A percentile compares a stretch with the other conserved stretches of the same genome.
These are phyloP conservation scores for Pristionchus mayeri DNA, from an alignment of 2,888 invertebrate species.

Conservation along the genomic window DNA sequence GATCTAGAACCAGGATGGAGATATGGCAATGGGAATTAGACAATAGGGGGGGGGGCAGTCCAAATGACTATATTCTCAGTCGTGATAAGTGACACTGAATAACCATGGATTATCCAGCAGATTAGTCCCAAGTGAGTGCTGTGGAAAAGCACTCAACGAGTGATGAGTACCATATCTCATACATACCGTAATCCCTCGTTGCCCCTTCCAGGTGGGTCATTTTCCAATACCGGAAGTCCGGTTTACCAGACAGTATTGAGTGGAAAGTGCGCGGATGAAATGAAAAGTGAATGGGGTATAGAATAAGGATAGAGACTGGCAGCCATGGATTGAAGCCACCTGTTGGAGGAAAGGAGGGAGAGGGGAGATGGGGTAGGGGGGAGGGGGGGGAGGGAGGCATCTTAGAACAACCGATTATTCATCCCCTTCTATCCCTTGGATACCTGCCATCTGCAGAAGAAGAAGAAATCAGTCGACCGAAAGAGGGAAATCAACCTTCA, in stretches of 20 bases:
- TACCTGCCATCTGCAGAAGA: conserved; percentile 5
- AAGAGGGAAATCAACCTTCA: not conserved
- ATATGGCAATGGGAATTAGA: not conserved
- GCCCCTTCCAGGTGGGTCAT: not conserved
- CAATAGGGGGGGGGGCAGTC: not conserved
- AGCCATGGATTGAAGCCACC: not conserved
- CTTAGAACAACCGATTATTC: conserved; percentile 30
- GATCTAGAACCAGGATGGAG: not conserved
- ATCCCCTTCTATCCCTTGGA: not conserved
- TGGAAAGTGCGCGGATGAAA: conserved; percentile 18
- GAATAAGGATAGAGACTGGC: conserved; percentile 25
- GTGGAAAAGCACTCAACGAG: not conserved
- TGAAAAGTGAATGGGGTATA: conserved; percentile 18
- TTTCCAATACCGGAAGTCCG: not conserved
- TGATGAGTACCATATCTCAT: not conserved
- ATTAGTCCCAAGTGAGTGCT: not conserved
- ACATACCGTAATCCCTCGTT: not conserved
- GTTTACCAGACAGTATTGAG: conserved; percentile 18
- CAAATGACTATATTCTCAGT: not conserved
- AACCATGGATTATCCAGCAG: not conserved
- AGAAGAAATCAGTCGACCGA: conserved; percentile 8
- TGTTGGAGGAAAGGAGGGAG: conserved; percentile 8
- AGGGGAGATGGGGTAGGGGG: not conserved
- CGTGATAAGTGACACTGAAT: conserved; percentile 4
- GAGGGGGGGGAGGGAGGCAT: conserved; percentile 9